phyloP scores from a whole-genome alignment of 1,140 invertebrate genomes.

The Drosophila mauritiana region DNA sequence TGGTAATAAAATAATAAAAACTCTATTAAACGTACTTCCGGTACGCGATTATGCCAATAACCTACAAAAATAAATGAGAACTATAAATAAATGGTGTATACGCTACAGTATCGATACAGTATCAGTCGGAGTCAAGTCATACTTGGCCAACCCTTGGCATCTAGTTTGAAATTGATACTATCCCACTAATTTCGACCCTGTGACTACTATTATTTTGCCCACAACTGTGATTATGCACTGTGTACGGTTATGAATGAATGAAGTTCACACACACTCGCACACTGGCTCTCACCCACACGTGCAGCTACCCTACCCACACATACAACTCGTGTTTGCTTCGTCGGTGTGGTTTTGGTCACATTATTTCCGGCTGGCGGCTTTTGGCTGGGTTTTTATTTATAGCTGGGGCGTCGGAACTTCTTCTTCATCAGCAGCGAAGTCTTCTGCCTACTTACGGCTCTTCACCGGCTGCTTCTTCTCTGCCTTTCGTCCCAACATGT shows the following conservation, averaged over 20 bases:
- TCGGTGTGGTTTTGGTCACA: conserved; percentile 65
- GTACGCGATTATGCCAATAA: conserved; percentile 1
- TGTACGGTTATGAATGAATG: conserved; percentile 70
- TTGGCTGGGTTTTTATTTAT: conserved; percentile 63
- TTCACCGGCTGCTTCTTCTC: conserved; percentile 2
- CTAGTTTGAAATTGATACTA: no score
- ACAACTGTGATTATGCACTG: conserved; percentile 44
- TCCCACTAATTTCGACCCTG: neutral
- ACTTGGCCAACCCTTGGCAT: no score
- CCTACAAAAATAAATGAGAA: neutral
- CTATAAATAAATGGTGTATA: neutral
- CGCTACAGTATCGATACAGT: no score
- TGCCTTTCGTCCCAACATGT: no score
- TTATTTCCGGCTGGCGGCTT: conserved; percentile 69
- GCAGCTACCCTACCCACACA: conserved; percentile 1
- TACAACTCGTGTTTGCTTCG: conserved; percentile 20
- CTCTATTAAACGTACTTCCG: conserved; percentile 37
- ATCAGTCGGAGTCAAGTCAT: no score
- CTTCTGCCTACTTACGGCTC: conserved; percentile 13
- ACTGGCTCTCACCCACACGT: conserved; percentile 1
- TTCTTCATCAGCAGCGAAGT: conserved; percentile 10
- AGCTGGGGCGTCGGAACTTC: conserved; percentile 40
- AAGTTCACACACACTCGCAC: conserved; percentile 29
- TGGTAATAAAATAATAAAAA: conserved; percentile 41
- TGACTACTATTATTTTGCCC: conserved; percentile 4